A percentile compares a stretch with the other conserved stretches of the same genome.
Evolutionary conservation across 2,113 vertebrate species (phyloP).

Genomic region (Chionomys nivalis): DNA sequence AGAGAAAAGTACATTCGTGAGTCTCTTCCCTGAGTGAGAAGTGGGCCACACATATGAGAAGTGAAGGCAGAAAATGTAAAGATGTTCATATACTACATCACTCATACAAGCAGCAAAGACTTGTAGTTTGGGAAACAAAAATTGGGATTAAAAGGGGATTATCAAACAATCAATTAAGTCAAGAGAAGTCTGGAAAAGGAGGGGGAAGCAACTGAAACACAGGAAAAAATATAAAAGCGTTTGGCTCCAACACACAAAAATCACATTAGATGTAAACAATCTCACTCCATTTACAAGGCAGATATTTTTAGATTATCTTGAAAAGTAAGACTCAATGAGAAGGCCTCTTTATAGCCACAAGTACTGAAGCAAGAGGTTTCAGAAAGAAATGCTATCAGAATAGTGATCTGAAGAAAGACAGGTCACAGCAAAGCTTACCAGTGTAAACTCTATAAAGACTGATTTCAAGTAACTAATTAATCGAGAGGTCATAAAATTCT

Average conservation of each 20-base stretch:
- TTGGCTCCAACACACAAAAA: neutral
- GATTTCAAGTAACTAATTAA: neutral
- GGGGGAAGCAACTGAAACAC: neutral
- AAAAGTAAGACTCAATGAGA: neutral
- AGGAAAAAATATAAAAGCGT: neutral
- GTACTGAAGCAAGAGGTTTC: neutral
- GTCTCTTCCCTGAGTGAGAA: neutral
- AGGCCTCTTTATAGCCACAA: neutral
- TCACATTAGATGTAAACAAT: neutral
- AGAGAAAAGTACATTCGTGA: neutral
- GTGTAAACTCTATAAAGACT: neutral
- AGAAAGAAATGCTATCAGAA: neutral
- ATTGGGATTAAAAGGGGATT: neutral
- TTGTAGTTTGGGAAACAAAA: neutral
- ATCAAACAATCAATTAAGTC: neutral
- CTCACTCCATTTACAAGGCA: neutral
- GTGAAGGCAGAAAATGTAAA: neutral
- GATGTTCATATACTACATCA: neutral
- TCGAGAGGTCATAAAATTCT: neutral
- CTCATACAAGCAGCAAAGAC: neutral
- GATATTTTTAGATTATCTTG: neutral
- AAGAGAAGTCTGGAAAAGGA: neutral
- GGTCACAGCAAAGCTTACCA: neutral
- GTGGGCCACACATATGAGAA: neutral
- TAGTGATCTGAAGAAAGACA: neutral